phyloP scores from a whole-genome alignment of 2,888 invertebrate species.

The Pocota personata region DNA sequence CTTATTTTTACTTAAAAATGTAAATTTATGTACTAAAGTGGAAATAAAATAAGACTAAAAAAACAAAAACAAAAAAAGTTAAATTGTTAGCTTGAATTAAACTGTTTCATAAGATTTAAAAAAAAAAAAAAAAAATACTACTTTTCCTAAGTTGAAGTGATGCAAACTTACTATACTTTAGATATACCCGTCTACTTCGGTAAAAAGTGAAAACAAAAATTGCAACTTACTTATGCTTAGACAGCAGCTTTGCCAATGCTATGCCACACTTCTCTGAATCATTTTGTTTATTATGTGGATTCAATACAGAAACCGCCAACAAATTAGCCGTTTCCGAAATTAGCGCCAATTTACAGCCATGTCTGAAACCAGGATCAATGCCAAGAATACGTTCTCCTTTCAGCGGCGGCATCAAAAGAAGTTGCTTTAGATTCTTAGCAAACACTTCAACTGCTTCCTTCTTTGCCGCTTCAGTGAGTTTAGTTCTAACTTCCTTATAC shows the following conservation, averaged over 20 bases:
- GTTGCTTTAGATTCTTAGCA: slow-evolving; percentile 91
- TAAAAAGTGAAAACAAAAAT: background rate
- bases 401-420: slow-evolving; percentile 92
- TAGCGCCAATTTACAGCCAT: slow-evolving; percentile 95
- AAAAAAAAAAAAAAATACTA: no score
- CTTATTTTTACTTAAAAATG: no score
- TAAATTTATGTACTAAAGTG: no score
- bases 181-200: no score
- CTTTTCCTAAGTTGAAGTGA: no score
- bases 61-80: no score
- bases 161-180: no score
- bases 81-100: no score
- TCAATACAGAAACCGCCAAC: slow-evolving; percentile 87
- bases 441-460: slow-evolving; percentile 93
- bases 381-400: slow-evolving; percentile 91
- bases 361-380: slow-evolving; percentile 94
- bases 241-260: slow-evolving; percentile 84
- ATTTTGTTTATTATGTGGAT: slow-evolving; percentile 85
- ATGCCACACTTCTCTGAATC: slow-evolving; percentile 77
- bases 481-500: slow-evolving; percentile 87
- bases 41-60: no score
- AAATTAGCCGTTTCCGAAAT: slow-evolving; percentile 89
- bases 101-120: no score
- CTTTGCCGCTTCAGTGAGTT: slow-evolving; percentile 90
- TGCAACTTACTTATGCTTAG: slow-evolving; percentile 84